Evolutionary conservation across 2,113 vertebrate genomes (phyloP), one percentile per base, ranked within the genome.

Genomic region (Epinephelus moara): DNA sequence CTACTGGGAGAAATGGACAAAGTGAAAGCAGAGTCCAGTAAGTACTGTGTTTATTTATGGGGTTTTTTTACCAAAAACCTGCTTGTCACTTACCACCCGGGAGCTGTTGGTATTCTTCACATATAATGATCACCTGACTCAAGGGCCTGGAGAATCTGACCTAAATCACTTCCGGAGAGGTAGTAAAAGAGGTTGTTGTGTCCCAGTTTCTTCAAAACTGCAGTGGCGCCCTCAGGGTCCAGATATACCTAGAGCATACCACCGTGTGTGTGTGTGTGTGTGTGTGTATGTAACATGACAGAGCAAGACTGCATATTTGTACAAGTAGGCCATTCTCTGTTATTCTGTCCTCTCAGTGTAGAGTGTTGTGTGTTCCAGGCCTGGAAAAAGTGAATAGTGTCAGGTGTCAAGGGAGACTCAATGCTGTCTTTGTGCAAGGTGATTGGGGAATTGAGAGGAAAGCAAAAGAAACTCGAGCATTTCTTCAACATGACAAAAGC

Each of bases 1-100:
- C 93, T 99, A 55, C 88, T 99, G 79, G 93, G 87, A 2, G 98
- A 99, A 89, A 98, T 99, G 98, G 98, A 99, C 93, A 98, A 98
- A 95, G 98, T 99, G 81, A 99, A 99, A 94, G 97, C 97, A 49
- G 98, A 98, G 93, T 96, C 98, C 84, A 96, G 98, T 99, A 96
- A 98, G 98, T 90, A 87, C 73, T 74, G 15, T 27, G 3, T 27
- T 27, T 27, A 3, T 27, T 27, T 25, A 2, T n/a, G n/a, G n/a
- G n/a, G n/a, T 25, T 50, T 27, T 3, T 50, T 50, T 79, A 68
- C 55, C 70, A 8, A 55, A 30, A 18, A 25, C 18, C 60, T 45
- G 52, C 70, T 21, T 37, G 62, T 66, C 59, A 56, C 60, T 33
- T 45, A 49, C 56, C 57, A 60, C 79, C 82, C 21, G 4, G 67